These are phyloP conservation scores for Eriosoma lanigerum DNA, from an alignment of 1,140 invertebrate species.

Conservation along the genomic window DNA sequence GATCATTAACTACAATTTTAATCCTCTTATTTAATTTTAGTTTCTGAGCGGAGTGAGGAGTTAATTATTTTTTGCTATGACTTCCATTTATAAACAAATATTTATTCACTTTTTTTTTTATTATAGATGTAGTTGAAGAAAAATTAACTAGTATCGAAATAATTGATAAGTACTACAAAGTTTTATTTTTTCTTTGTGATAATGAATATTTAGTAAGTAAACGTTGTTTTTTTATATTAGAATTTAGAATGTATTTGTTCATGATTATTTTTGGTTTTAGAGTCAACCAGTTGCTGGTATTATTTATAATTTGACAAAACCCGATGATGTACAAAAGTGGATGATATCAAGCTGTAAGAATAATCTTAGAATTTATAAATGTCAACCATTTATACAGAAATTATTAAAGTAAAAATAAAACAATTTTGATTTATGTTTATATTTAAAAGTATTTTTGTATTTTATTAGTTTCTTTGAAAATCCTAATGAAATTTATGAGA, in stretches of 20 bases:
- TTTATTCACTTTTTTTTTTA: not conserved
- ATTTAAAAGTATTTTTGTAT: not conserved
- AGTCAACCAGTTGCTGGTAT: slow-evolving; percentile 35
- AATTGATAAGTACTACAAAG: slow-evolving; percentile 40
- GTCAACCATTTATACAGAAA: slow-evolving; percentile 19
- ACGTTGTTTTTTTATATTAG: too few relatives aligned
- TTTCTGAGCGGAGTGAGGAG: too few relatives aligned
- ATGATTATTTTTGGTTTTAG: not conserved
- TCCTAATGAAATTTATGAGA: not conserved
- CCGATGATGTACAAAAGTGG: slow-evolving; percentile 31
- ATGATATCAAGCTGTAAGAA: slow-evolving; percentile 27
- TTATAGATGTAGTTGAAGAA: slow-evolving; percentile 42
- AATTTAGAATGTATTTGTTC: not conserved
- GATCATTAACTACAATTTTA: too few relatives aligned
- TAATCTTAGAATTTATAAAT: not conserved
- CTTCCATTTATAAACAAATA: not conserved
- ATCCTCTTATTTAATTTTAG: too few relatives aligned
- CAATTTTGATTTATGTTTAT: not conserved
- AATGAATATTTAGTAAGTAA: slow-evolving; percentile 16
- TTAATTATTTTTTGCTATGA: too few relatives aligned
- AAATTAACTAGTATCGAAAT: slow-evolving; percentile 37
- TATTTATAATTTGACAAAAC: slow-evolving; percentile 24
- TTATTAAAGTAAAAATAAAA: slow-evolving; percentile 14
- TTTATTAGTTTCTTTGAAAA: slow-evolving; percentile 41
- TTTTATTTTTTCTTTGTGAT: slow-evolving; percentile 21